Percentiles rank a stretch among this genome's conserved stretches.
Evolutionary conservation across 1,140 invertebrate genomes (phyloP).

Genomic region (Araneus ventricosus): DNA sequence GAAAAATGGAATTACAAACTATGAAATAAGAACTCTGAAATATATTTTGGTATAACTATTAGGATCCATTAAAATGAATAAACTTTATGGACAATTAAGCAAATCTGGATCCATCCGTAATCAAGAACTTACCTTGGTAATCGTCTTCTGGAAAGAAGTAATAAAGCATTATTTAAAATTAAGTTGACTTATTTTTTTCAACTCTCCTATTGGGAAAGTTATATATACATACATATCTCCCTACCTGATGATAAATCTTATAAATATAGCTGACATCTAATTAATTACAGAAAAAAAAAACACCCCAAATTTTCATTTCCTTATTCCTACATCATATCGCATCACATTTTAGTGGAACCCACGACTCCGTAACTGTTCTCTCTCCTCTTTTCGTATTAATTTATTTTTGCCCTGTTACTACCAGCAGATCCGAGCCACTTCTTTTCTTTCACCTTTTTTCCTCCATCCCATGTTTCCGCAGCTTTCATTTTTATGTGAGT

Average conservation of each 20-base stretch:
- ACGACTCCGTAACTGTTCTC: not conserved
- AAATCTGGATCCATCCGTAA: too few species aligned
- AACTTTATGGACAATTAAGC: too few species aligned
- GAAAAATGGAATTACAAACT: too few species aligned
- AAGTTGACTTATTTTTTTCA: not conserved
- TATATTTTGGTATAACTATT: too few species aligned
- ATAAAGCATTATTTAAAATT: not conserved
- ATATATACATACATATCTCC: not conserved
- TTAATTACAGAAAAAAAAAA: not conserved
- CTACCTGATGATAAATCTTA: too few species aligned
- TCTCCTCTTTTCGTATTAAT: not conserved
- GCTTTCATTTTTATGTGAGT: not conserved
- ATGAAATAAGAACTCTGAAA: too few species aligned
- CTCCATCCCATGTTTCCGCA: not conserved
- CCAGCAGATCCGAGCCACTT: not conserved
- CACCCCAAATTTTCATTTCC: slow-evolving; percentile 5
- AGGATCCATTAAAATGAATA: too few species aligned
- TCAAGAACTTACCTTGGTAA: too few species aligned
- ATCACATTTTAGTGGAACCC: not conserved
- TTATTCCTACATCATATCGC: not conserved
- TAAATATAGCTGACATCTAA: not conserved
- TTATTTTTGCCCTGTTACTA: not conserved
- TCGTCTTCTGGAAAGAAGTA: not conserved
- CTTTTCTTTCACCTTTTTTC: not conserved
- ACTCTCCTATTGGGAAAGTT: not conserved